Percentiles rank a stretch among this genome's conserved stretches.
These are phyloP conservation scores for Trogon surrucura DNA, from an alignment of 2,113 vertebrate genomes.

Conservation along the genomic window DNA sequence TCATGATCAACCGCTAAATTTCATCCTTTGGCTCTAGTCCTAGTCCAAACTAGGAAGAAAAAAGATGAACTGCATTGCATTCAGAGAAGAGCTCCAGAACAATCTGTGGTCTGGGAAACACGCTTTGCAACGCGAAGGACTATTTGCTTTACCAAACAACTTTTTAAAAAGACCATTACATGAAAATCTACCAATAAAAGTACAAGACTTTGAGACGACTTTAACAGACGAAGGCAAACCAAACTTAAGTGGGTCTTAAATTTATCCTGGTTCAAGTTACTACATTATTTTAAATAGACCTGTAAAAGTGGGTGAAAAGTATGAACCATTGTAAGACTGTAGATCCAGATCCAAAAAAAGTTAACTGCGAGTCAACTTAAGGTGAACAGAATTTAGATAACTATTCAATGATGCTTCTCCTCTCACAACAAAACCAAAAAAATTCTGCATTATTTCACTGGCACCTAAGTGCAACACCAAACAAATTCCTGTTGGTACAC, in stretches of 20 bases:
- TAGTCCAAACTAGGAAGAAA: not conserved
- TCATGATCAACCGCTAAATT: not conserved
- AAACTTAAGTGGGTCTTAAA: not conserved
- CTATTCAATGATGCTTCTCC: not conserved
- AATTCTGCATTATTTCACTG: not conserved
- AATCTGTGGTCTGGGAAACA: not conserved
- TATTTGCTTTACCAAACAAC: not conserved
- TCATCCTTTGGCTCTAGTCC: not conserved
- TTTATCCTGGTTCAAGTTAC: not conserved
- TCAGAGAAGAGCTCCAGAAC: not conserved
- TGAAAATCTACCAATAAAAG: not conserved
- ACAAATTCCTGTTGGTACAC: not conserved
- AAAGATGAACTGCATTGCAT: not conserved
- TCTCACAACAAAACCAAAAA: too few relatives aligned
- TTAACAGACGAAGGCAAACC: not conserved
- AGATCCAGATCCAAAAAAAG: not conserved
- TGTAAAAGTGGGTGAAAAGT: not conserved
- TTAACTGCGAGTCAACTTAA: not conserved
- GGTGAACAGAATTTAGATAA: not conserved
- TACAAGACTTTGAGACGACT: not conserved
- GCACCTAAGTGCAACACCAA: not conserved
- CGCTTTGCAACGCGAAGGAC: not conserved
- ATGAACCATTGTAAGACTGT: not conserved
- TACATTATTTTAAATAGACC: not conserved
- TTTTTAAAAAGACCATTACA: not conserved